phyloP scores from a whole-genome alignment of 2,113 vertebrate species.

The Anseranas semipalmata region DNA sequence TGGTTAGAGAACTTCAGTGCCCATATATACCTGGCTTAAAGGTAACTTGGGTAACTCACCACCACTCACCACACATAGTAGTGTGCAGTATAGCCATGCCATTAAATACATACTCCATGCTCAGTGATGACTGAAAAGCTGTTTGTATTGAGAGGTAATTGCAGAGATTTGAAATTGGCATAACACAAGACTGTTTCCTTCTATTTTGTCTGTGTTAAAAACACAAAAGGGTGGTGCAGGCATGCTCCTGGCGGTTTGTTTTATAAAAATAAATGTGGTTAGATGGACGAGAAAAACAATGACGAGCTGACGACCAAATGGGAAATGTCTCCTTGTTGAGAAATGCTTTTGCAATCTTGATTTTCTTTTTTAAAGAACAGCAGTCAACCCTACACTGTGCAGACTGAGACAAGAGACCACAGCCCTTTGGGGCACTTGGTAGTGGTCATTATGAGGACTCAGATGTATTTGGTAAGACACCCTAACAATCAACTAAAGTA shows the following conservation, averaged over 20 bases:
- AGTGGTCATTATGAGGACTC: neutral
- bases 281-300: constrained; percentile 13
- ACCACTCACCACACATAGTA: neutral
- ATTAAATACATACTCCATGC: neutral
- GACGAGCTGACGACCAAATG: neutral
- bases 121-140: neutral
- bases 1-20: neutral
- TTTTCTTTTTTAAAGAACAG: neutral
- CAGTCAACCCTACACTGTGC: neutral
- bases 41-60: neutral
- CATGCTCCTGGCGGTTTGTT: neutral
- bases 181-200: neutral
- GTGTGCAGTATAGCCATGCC: neutral
- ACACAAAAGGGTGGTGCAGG: constrained; percentile 10
- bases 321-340: neutral
- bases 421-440: neutral
- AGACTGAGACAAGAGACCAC: neutral
- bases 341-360: constrained; percentile 2
- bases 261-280: constrained; percentile 34
- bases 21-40: neutral
- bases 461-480: neutral
- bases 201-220: neutral
- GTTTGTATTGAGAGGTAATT: neutral
- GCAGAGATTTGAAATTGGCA: neutral
- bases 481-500: neutral